These are phyloP conservation scores for Apodemia hepburni DNA, from an alignment of 2,888 invertebrate genomes.

Conservation along the genomic window DNA sequence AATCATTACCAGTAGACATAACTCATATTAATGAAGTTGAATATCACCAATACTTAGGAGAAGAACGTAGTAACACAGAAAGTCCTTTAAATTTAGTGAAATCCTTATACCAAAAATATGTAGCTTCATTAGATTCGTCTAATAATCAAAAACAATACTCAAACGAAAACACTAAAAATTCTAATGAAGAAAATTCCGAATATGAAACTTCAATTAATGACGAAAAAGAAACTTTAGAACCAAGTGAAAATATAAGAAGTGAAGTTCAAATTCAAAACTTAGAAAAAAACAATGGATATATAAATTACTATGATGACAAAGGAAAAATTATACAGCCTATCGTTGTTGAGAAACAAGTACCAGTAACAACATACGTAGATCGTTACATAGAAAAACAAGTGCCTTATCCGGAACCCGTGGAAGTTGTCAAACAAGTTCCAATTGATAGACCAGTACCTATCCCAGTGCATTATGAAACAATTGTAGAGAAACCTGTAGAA, in stretches of 20 bases:
- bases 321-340: conserved; percentile 66
- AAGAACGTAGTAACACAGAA: conserved; percentile 56
- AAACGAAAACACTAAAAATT: conserved; percentile 47
- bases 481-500: conserved; percentile 76
- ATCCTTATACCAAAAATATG: conserved; percentile 54
- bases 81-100: conserved; percentile 47
- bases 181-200: conserved; percentile 38
- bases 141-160: conserved; percentile 54
- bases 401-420: conserved; percentile 59
- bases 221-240: conserved; percentile 48
- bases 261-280: conserved; percentile 52
- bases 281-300: conserved; percentile 43
- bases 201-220: conserved; percentile 27
- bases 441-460: conserved; percentile 66
- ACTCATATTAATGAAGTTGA: conserved; percentile 71
- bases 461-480: conserved; percentile 70
- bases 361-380: conserved; percentile 66
- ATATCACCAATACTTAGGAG: conserved; percentile 64
- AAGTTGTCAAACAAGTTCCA: conserved; percentile 53
- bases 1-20: conserved; percentile 80
- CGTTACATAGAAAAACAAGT: conserved; percentile 67
- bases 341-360: conserved; percentile 68
- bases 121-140: conserved; percentile 56
- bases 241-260: conserved; percentile 54
- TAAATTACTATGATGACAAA: conserved; percentile 46